Evolutionary conservation across 2,888 invertebrate species (phyloP).

Genomic region (Cancer borealis): DNA sequence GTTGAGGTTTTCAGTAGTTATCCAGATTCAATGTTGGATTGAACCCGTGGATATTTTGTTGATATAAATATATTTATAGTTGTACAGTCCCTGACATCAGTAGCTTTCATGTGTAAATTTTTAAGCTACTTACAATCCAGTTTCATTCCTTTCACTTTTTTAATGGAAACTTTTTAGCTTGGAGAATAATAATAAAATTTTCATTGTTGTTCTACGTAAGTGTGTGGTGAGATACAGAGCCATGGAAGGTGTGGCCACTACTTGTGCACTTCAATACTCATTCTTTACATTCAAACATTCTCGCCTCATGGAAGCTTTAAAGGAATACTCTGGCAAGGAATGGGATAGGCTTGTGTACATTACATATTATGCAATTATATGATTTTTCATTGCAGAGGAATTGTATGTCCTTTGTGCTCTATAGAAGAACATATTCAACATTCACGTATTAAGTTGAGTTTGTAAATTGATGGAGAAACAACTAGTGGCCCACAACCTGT

Average conservation of each 20-base stretch:
- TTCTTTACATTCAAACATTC: background rate
- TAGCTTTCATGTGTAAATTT: background rate
- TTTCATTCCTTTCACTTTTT: background rate
- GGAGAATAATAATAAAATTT: background rate
- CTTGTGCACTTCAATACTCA: background rate
- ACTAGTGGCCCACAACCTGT: background rate
- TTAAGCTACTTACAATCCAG: background rate
- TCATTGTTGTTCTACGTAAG: background rate
- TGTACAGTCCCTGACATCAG: background rate
- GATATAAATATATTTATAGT: background rate
- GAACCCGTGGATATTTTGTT: background rate
- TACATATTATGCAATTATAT: background rate
- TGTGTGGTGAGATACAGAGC: background rate
- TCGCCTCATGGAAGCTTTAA: background rate
- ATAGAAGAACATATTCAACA: background rate
- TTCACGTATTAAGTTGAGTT: background rate
- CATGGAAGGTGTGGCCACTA: background rate
- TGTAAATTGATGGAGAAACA: background rate
- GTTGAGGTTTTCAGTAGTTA: slow-evolving; percentile 9
- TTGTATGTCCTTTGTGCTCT: background rate
- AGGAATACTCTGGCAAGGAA: background rate
- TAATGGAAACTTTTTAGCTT: background rate
- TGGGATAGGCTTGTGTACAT: too few relatives aligned
- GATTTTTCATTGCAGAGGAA: background rate
- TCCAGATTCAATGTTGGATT: background rate